These are phyloP conservation scores for Sphaerophoria rueppellii DNA, from an alignment of 2,888 invertebrate species.

Conservation along the genomic window DNA sequence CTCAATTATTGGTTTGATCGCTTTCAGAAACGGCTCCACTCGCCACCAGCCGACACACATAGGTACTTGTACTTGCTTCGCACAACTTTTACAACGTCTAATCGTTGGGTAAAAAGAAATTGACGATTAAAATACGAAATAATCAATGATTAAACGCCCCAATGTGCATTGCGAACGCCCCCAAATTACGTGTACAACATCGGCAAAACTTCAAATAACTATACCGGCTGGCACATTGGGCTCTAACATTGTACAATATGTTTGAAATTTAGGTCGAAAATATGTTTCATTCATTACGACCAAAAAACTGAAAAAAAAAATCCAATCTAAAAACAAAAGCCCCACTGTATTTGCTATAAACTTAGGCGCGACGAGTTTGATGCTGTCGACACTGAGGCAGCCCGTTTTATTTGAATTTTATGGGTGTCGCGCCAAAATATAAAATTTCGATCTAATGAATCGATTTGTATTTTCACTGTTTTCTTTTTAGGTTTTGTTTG, in stretches of 20 bases:
- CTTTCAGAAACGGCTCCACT: slow-evolving; percentile 29
- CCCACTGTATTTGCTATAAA: not conserved
- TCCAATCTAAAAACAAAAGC: too few relatives aligned
- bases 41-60: not conserved
- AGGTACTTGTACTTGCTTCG: not conserved
- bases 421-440: slow-evolving; percentile 67
- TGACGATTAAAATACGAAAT: slow-evolving; percentile 21
- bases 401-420: slow-evolving; percentile 30
- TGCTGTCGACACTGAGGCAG: slow-evolving; percentile 41
- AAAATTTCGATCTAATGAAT: slow-evolving; percentile 42
- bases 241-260: too few relatives aligned
- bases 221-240: not conserved
- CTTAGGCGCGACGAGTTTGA: slow-evolving; percentile 46
- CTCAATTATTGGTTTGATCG: slow-evolving; percentile 63
- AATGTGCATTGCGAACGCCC: slow-evolving; percentile 69
- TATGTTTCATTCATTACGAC: not conserved
- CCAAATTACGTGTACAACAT: slow-evolving; percentile 49
- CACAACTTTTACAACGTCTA: slow-evolving; percentile 25
- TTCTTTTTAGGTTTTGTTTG: not conserved
- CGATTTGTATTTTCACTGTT: slow-evolving; percentile 13
- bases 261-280: not conserved
- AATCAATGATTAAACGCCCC: slow-evolving; percentile 55
- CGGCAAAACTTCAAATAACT: slow-evolving; percentile 63
- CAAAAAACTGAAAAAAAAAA: too few relatives aligned
- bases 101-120: not conserved